A percentile compares a stretch with the other conserved stretches of the same genome.
Evolutionary conservation across 64 coral and sea anemone genomes (phyloP).

Genomic region (Montipora capricornis): DNA sequence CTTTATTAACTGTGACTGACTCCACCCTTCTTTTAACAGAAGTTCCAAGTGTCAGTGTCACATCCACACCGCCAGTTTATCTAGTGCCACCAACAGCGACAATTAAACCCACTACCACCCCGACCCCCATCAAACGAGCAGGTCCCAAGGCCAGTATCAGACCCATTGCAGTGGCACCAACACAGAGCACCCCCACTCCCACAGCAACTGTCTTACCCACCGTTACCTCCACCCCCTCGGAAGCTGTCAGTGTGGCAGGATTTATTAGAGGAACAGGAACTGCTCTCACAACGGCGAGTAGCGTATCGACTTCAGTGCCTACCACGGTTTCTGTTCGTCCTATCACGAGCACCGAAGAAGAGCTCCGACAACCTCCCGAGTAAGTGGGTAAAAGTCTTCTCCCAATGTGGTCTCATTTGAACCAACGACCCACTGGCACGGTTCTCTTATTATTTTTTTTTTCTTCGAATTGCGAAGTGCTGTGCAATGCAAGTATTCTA

Average conservation of each 20-base stretch:
- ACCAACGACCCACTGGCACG: not conserved
- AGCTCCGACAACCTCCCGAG: constrained; percentile 11
- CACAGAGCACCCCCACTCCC: constrained; percentile 78
- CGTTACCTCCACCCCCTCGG: constrained; percentile 81
- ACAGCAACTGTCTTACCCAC: constrained; percentile 95
- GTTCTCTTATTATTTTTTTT: not conserved
- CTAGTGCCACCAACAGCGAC: constrained; percentile 90
- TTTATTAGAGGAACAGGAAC: constrained; percentile 36
- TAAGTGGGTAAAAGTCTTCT: not conserved
- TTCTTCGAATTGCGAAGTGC: not conserved
- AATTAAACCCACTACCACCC: constrained; percentile 94
- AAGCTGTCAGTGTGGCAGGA: constrained; percentile 38
- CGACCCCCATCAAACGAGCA: constrained; percentile 73
- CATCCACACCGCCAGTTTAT: constrained; percentile 57
- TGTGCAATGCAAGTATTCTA: too few species aligned
- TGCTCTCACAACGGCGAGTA: constrained; percentile 9
- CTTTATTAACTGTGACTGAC: too few species aligned
- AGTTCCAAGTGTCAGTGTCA: constrained; percentile 29
- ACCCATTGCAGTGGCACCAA: constrained; percentile 92
- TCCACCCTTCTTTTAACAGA: not conserved
- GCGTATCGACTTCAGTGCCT: constrained; percentile 53
- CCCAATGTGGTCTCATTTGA: too few species aligned
- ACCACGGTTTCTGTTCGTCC: constrained; percentile 81
- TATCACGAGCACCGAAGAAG: constrained; percentile 60
- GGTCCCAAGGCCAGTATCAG: constrained; percentile 90